phyloP scores from a whole-genome alignment of 2,888 invertebrate species.

The Andrena hattorfiana region DNA sequence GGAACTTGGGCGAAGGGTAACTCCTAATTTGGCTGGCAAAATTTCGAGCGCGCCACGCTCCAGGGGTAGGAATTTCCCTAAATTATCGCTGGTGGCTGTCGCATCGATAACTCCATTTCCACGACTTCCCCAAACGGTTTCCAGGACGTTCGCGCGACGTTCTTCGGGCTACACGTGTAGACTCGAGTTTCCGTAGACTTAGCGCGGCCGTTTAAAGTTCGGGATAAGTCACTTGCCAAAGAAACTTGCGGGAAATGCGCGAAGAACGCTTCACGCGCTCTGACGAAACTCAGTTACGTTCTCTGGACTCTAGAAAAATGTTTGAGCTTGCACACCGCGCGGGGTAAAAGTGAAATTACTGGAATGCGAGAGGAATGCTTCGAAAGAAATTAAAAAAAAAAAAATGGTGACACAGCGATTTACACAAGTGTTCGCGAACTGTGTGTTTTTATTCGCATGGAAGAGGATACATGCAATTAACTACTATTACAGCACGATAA shows the following conservation, averaged over 20 bases:
- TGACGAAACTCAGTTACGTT: neutral
- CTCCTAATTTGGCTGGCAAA: conserved; percentile 26
- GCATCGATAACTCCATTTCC: conserved; percentile 35
- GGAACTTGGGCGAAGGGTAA: conserved; percentile 14
- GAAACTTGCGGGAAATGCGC: conserved; percentile 20
- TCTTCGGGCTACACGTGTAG: conserved; percentile 19
- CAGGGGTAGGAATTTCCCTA: conserved; percentile 3
- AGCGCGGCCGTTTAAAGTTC: conserved; percentile 30
- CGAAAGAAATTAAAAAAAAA: too few species aligned
- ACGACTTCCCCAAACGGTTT: conserved; percentile 11
- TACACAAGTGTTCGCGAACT: too few species aligned
- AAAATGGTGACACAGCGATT: too few species aligned
- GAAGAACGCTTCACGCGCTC: neutral
- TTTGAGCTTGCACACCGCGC: neutral
- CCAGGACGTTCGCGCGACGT: conserved; percentile 23
- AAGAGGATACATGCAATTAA: too few species aligned
- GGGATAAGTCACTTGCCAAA: conserved; percentile 31
- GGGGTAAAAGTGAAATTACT: neutral
- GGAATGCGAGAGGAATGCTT: too few species aligned
- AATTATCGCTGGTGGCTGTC: conserved; percentile 32
- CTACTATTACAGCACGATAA: too few species aligned
- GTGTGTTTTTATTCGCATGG: too few species aligned
- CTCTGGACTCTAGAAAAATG: conserved; percentile 3
- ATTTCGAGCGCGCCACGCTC: conserved; percentile 5
- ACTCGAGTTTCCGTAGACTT: conserved; percentile 29